Evolutionary conservation across 2,113 vertebrate species (phyloP).

Genomic region (Mixornis gularis): DNA sequence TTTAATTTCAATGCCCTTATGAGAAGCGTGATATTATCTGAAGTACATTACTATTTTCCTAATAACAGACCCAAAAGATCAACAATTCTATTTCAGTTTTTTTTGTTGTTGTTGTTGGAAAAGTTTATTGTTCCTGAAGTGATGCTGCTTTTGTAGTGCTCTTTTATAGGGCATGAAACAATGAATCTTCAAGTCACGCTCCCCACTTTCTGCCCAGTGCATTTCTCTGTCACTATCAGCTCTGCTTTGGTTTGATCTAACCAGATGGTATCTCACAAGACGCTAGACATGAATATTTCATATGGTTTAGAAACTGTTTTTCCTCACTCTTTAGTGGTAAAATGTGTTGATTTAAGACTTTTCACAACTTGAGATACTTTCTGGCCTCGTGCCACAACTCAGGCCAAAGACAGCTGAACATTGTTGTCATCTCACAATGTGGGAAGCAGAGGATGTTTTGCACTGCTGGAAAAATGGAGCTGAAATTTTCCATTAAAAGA

Average conservation of each 20-base stretch:
- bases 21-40: not conserved
- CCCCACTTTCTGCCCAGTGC: not conserved
- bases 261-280: constrained; percentile 54
- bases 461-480: not conserved
- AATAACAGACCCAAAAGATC: not conserved
- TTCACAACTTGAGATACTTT: constrained; percentile 12
- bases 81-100: not conserved
- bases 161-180: not conserved
- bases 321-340: constrained; percentile 6
- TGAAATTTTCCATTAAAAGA: constrained; percentile 14
- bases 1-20: not conserved
- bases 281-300: constrained; percentile 57
- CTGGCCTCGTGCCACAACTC: not conserved
- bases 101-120: not conserved
- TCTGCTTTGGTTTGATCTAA: constrained; percentile 31
- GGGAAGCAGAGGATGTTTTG: not conserved
- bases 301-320: constrained; percentile 29
- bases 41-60: not conserved
- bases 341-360: constrained; percentile 49
- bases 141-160: not conserved
- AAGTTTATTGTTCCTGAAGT: not conserved
- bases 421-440: constrained; percentile 29
- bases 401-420: constrained; percentile 37
- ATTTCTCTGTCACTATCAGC: not conserved
- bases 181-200: not conserved